A percentile compares a stretch with the other conserved stretches of the same genome.
Evolutionary conservation across 1,140 invertebrate genomes (phyloP).

Genomic region (Tetramorium simillimum): DNA sequence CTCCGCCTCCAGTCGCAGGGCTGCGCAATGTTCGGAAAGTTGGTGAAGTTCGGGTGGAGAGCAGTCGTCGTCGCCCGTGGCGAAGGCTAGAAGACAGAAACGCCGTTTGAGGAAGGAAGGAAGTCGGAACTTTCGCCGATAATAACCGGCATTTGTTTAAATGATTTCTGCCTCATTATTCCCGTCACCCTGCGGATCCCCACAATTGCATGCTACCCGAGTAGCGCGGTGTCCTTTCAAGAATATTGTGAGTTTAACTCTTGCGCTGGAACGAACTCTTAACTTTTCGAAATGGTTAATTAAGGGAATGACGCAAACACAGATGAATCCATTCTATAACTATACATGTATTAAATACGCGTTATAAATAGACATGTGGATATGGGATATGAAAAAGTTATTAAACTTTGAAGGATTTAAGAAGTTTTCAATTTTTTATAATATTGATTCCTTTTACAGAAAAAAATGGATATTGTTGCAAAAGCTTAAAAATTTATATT

Average conservation of each 20-base stretch:
- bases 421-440: not conserved
- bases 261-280: not conserved
- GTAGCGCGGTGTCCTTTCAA: not conserved
- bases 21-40: constrained; percentile 53
- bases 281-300: not conserved
- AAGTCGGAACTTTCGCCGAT: constrained; percentile 54
- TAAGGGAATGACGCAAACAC: not conserved
- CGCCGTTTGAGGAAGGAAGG: constrained; percentile 26
- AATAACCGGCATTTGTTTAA: constrained; percentile 74
- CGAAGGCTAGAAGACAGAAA: constrained; percentile 40
- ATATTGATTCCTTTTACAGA: not conserved
- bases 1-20: not conserved
- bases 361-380: not conserved
- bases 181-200: constrained; percentile 33
- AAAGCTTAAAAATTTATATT: not conserved
- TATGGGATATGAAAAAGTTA: not conserved
- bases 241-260: constrained; percentile 9
- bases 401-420: not conserved
- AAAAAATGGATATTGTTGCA: not conserved
- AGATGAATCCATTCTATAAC: not conserved
- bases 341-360: not conserved
- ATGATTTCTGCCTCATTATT: constrained; percentile 72
- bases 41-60: constrained; percentile 43
- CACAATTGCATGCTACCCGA: constrained; percentile 5
- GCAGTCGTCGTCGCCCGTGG: constrained; percentile 34